These are phyloP conservation scores for Adelosebastes latens DNA, from an alignment of 2,797 vertebrate genomes.

Conservation along the genomic window DNA sequence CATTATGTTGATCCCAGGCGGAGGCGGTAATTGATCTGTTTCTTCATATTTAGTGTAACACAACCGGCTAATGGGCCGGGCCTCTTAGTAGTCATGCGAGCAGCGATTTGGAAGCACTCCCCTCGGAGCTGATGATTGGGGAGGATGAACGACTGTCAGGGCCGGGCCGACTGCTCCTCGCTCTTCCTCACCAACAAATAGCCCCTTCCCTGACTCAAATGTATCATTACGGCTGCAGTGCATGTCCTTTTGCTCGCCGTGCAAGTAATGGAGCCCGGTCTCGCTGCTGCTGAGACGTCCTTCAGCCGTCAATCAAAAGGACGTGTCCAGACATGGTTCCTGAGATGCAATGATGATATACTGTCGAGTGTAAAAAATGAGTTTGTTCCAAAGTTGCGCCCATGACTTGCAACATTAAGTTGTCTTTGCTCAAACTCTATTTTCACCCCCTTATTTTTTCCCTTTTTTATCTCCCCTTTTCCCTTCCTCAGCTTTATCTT, in stretches of 20 bases:
- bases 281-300: slow-evolving; percentile 25
- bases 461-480: neutral
- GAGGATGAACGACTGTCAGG: slow-evolving; percentile 56
- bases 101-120: slow-evolving; percentile 42
- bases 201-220: slow-evolving; percentile 44
- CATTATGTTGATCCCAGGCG: neutral
- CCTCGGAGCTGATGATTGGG: slow-evolving; percentile 47
- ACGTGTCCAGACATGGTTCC: slow-evolving; percentile 21
- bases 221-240: slow-evolving; percentile 50
- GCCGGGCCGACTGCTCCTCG: slow-evolving; percentile 7
- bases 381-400: slow-evolving; percentile 15
- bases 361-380: slow-evolving; percentile 13
- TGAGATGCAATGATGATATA: slow-evolving; percentile 32
- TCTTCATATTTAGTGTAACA: slow-evolving; percentile 58
- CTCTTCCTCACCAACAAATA: slow-evolving; percentile 58
- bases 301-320: slow-evolving; percentile 54
- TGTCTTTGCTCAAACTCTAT: neutral
- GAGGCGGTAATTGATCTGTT: slow-evolving; percentile 56
- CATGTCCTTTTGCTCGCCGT: slow-evolving; percentile 39
- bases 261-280: slow-evolving; percentile 52
- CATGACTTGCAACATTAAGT: slow-evolving; percentile 25
- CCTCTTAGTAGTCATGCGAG: slow-evolving; percentile 29
- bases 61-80: slow-evolving; percentile 60
- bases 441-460: neutral
- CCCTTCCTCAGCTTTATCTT: slow-evolving; percentile 10